Conservation (phyloP, 2,113 vertebrate species). For the Carassius carassius region DNA sequence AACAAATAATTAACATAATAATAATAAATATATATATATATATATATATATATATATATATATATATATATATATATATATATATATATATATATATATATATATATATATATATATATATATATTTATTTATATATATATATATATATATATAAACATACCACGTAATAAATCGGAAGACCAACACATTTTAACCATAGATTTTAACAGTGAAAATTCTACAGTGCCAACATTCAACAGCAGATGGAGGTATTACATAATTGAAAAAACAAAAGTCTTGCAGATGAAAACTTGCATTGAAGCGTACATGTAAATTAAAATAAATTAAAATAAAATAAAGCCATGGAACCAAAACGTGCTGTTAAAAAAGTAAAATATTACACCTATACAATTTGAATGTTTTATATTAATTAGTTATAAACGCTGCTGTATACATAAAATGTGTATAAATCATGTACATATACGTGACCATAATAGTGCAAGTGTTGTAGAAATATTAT, state of each 20-base stretch:
- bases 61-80: no score
- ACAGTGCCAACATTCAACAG: not conserved
- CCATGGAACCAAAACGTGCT: not conserved
- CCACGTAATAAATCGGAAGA: no score
- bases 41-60: no score
- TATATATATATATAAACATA: no score
- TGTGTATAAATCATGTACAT: not conserved
- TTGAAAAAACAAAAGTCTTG: not conserved
- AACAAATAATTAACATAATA: not conserved
- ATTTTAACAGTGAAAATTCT: not conserved
- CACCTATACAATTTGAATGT: not conserved
- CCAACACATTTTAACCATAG: no score
- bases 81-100: no score
- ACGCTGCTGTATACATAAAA: not conserved
- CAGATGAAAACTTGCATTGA: not conserved
- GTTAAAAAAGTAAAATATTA: not conserved
- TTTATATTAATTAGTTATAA: not conserved
- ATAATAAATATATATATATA: no score
- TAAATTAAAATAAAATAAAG: not conserved
- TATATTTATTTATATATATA: no score
- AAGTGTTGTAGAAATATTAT: no score
- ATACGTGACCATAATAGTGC: no score
- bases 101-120: no score
- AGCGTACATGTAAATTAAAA: not conserved
- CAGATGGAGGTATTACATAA: not conserved